Evolutionary conservation across 2,888 invertebrate species (phyloP).

Genomic region (Drosophila barbarae): DNA sequence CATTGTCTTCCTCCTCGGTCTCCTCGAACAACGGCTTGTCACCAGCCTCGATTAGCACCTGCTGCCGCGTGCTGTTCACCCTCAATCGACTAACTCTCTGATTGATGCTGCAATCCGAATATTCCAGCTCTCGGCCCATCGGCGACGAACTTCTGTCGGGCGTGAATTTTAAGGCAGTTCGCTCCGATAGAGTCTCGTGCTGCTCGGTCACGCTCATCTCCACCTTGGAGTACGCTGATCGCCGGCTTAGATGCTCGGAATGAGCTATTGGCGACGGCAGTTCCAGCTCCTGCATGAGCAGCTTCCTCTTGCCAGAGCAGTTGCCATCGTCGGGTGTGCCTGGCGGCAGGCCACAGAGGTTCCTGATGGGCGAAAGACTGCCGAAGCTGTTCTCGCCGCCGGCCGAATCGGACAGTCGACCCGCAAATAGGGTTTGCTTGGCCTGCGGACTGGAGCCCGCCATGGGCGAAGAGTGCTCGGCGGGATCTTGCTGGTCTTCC

Average conservation of each 20-base stretch:
- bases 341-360: conserved; percentile 60
- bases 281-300: conserved; percentile 58
- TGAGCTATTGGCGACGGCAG: conserved; percentile 70
- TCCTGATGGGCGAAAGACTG: conserved; percentile 78
- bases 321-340: conserved; percentile 58
- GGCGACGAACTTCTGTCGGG: conserved; percentile 75
- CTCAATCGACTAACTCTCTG: conserved; percentile 67
- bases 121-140: conserved; percentile 53
- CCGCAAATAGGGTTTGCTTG: conserved; percentile 66
- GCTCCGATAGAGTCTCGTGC: conserved; percentile 54
- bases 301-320: conserved; percentile 51
- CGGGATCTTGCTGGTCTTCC: conserved; percentile 44
- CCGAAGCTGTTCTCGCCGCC: conserved; percentile 73
- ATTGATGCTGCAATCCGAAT: conserved; percentile 73
- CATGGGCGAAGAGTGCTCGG: conserved; percentile 32
- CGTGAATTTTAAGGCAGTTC: conserved; percentile 61
- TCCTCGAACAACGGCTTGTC: conserved; percentile 27
- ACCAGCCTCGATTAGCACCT: conserved; percentile 26
- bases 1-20: conserved; percentile 35
- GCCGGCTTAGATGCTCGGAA: conserved; percentile 59
- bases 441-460: conserved; percentile 65
- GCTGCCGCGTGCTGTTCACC: conserved; percentile 60
- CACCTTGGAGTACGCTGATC: conserved; percentile 35
- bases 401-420: conserved; percentile 72
- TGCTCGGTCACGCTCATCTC: conserved; percentile 42